phyloP scores from a whole-genome alignment of 2,113 vertebrate species.

The Pygoscelis antarcticus region DNA sequence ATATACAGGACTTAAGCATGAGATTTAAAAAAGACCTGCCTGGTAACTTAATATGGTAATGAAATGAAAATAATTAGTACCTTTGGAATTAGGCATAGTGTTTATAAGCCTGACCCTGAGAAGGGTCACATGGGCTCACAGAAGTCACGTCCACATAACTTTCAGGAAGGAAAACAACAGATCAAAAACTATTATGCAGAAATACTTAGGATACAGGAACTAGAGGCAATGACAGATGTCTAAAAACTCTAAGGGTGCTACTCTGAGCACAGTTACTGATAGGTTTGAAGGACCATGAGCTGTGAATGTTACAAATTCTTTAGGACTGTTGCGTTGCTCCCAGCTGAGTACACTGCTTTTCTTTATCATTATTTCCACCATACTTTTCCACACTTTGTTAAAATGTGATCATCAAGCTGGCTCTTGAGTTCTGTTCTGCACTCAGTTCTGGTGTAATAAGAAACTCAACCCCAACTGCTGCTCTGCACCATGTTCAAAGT shows the following conservation, averaged over 20 bases:
- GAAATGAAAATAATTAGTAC: neutral
- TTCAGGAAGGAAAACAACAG: neutral
- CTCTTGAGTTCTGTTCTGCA: constrained; percentile 45
- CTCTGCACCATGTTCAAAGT: neutral
- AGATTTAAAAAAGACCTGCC: neutral
- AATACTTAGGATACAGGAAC: neutral
- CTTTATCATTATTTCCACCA: neutral
- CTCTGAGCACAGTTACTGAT: neutral
- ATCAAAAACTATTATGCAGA: neutral
- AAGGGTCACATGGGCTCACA: neutral
- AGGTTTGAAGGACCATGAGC: neutral
- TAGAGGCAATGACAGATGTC: neutral
- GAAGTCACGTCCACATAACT: neutral
- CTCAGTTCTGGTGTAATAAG: constrained; percentile 8
- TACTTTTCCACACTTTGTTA: neutral
- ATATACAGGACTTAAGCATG: neutral
- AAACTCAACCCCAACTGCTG: constrained; percentile 5
- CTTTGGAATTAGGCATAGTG: neutral
- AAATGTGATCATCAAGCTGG: constrained; percentile 56
- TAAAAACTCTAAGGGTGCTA: neutral
- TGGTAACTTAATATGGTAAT: neutral
- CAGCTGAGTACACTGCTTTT: neutral
- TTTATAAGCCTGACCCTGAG: neutral
- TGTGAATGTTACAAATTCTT: neutral
- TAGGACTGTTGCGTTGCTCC: neutral